phyloP scores from a whole-genome alignment of 2,888 invertebrate species.

The Athripsodes cinereus region DNA sequence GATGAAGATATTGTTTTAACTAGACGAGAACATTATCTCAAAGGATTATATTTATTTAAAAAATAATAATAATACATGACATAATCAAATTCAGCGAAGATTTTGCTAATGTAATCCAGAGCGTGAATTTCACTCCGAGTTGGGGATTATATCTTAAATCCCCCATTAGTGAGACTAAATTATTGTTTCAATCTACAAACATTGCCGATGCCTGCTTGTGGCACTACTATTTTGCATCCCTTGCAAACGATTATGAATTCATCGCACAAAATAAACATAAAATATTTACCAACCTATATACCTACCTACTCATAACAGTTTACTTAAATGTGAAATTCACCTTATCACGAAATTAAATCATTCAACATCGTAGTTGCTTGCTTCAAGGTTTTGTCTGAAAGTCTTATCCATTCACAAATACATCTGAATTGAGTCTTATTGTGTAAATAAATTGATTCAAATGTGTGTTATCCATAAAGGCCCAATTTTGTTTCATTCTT shows the following conservation, averaged over 20 bases:
- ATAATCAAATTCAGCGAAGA: neutral
- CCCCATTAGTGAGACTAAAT: constrained; percentile 38
- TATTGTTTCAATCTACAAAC: constrained; percentile 19
- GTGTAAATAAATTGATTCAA: too few species aligned
- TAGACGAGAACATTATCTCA: neutral
- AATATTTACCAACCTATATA: neutral
- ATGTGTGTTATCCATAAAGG: too few species aligned
- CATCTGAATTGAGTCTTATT: too few species aligned
- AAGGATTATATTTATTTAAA: neutral
- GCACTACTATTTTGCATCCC: neutral
- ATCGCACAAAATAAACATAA: neutral
- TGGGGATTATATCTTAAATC: constrained; percentile 41
- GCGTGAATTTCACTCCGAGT: constrained; percentile 14
- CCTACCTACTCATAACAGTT: too few species aligned
- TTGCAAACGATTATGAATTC: neutral
- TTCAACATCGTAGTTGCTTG: neutral
- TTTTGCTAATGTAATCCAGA: constrained; percentile 2
- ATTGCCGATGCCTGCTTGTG: neutral
- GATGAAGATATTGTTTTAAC: neutral
- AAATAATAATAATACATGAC: neutral
- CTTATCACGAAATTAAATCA: neutral
- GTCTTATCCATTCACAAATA: too few species aligned
- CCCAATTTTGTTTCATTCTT: too few species aligned
- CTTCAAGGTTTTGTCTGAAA: too few species aligned
- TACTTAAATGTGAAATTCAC: neutral